Evolutionary conservation across 2,797 vertebrate species (phyloP), one percentile per base, ranked within the genome.

Genomic region (Mionectes olivaceus): DNA sequence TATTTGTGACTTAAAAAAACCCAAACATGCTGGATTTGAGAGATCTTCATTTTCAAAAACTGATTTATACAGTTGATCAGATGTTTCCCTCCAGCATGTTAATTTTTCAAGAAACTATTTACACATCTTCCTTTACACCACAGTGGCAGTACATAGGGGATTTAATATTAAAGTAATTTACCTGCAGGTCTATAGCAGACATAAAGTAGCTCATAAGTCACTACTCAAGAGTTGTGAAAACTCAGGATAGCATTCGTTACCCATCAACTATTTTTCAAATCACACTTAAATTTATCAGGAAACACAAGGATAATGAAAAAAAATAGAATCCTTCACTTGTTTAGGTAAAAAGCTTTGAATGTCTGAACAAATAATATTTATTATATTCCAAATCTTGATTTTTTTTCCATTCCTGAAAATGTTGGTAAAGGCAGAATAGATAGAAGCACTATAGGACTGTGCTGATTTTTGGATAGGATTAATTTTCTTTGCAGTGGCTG

Each of bases 151-250:
- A 85, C 43, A 37, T 19, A 77, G 14, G 19, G 30, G 55, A 82
- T 81, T 75, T 90, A 75, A 80, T 94, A 82, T 73, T 46, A 90
- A 91, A 83, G 61, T 65, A 78, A 59, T 89, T 90, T 91, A 90
- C 63, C 60, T 88, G 61, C 28, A 67, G 50, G 37, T 71, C 73
- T 86, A 6, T 78, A 81, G 37, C 15, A 83, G 49, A 64, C 50
- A 71, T 17, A 88, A 57, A 53, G 15, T 19, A 90, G 41, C 64
- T 78, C 81, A 70, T 55, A 85, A 83, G 3, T 9, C 23, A 44
- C 47, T 35, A 43, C 25, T 80, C 27, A 87, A 82, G 35, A 78
- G 78, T 33, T 28, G 46, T 79, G 43, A 92, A 82, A 84, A 64
- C 14, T 55, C 13, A 37, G 27, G 21, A 71, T 67, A 1, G 35